phyloP scores from a whole-genome alignment of 2,113 vertebrate species.

The Triplophysa tibetana region DNA sequence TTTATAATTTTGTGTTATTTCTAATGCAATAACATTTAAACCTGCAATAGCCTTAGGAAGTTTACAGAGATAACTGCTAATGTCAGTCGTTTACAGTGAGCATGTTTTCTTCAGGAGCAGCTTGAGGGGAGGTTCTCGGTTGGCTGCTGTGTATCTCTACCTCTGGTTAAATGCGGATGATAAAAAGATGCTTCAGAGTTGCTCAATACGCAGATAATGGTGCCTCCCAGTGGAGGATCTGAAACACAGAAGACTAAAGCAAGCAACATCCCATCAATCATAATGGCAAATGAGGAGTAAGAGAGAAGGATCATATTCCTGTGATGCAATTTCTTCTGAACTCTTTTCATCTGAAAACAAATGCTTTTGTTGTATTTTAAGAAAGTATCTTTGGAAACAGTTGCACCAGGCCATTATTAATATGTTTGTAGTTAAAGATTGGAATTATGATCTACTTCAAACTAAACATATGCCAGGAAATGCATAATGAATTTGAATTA shows the following conservation, averaged over 20 bases:
- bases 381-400: not conserved
- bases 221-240: slow-evolving; percentile 48
- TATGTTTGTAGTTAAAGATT: too few relatives aligned
- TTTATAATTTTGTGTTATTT: too few relatives aligned
- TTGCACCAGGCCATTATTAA: too few relatives aligned
- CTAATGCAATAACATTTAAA: too few relatives aligned
- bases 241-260: not conserved
- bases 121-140: not conserved
- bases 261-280: not conserved
- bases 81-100: not conserved
- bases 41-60: too few relatives aligned
- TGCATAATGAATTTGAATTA: too few relatives aligned
- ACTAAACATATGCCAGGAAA: too few relatives aligned
- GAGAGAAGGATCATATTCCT: too few relatives aligned
- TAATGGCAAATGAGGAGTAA: not conserved
- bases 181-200: slow-evolving; percentile 17
- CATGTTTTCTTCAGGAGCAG: not conserved
- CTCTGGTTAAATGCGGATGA: slow-evolving; percentile 1
- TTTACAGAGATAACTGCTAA: too few relatives aligned
- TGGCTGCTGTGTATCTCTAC: slow-evolving; percentile 12
- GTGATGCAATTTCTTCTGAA: too few relatives aligned
- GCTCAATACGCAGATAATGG: slow-evolving; percentile 37
- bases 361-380: not conserved
- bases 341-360: too few relatives aligned
- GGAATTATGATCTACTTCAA: too few relatives aligned